Base-by-base conservation (phyloP, 2,888 invertebrate species). In the Tetanocera ferruginea region DNA sequence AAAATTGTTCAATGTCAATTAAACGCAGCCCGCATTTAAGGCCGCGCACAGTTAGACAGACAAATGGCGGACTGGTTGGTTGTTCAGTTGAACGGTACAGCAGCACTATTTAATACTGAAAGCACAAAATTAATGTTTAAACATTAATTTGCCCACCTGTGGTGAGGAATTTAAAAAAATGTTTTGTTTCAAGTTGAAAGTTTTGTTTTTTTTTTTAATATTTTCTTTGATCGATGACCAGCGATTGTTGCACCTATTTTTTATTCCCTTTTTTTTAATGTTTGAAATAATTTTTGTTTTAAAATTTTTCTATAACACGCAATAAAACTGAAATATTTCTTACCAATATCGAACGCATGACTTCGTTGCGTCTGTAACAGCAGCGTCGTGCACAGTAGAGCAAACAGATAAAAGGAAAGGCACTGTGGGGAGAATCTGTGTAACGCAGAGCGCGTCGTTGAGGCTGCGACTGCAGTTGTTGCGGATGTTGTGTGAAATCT, bases 401-500 rank as follows among this genome's bases (percentile, higher is more conserved):
- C 82, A 81, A 85, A 81, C 78, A 81, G 81, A 78, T 79, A 81
- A 78, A 57, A 81, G 86, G 87, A 86, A 87, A 87, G 87, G 87
- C 87, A 87, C 88, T 86, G 88, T 84, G 84, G 87, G 87, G 88
- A 87, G 87, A 87, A 83, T 87, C 86, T 84, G 43, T 14, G 60
- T 5, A n/a, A 49, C 52, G 73, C 37, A 23, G 62, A 64, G n/a
- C 73, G 60, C 73, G 60, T 73, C 62, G 43, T 62, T 25, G 51
- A 23, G 25, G 51, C 23, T 28, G 69, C 23, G 14, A 23, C n/a
- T 17, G 23, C 31, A 31, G 52, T n/a, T 37, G 34, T n/a, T 28
- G 51, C 34, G 28, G 51, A 51, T 23, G 19, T 57, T 60, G 34
- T 60, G 23, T 25, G 23, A 34, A 67, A 25, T 34, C 37, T 67